Evolutionary conservation across 2,113 vertebrate genomes (phyloP), one percentile per base, ranked within the genome.

Genomic region (Parus major): DNA sequence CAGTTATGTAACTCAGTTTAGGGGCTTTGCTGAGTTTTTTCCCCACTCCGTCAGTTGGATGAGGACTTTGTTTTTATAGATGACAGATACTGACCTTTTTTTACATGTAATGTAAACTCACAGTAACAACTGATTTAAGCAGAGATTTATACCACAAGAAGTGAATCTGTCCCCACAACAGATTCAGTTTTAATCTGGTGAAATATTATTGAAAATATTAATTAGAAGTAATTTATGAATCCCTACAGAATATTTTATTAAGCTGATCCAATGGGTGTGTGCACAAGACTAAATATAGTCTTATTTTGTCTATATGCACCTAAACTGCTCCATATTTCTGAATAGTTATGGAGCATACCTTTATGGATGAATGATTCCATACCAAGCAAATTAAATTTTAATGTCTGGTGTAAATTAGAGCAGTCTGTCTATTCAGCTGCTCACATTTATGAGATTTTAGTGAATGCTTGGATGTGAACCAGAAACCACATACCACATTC

Each of bases 361-460:
- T 95, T 80, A 78, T 82, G 82, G 90, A 92, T 90, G 57, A 94
- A 68, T 64, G 73, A 64, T 82, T 90, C 88, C 61, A 92, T 94
- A 93, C 72, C 65, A 88, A 75, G 88, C 75, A 96, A 94, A 95
- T 83, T 77, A 95, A 94, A 93, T 95, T 81, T 73, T 57, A 31
- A 86, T 86, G 52, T 83, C 93, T 97, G 92, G 61, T 95, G 94
- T 96, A 81, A 95, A 94, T 96, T 95, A 96, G 69, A 96, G 88
- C 82, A 95, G 94, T 91, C 91, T 95, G 96, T 93, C 95, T 97
- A 79, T 93, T 96, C 94, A 96, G 92, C 94, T 95, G 95, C 79
- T 96, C 88, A 68, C 80, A 86, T 90, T 95, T 96, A 96, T 92
- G 92, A 90, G 96, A 94, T 92, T 94, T 96, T 81, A 93, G 95